phyloP scores from a whole-genome alignment of 2,113 vertebrate species.

The Notechis scutatus region DNA sequence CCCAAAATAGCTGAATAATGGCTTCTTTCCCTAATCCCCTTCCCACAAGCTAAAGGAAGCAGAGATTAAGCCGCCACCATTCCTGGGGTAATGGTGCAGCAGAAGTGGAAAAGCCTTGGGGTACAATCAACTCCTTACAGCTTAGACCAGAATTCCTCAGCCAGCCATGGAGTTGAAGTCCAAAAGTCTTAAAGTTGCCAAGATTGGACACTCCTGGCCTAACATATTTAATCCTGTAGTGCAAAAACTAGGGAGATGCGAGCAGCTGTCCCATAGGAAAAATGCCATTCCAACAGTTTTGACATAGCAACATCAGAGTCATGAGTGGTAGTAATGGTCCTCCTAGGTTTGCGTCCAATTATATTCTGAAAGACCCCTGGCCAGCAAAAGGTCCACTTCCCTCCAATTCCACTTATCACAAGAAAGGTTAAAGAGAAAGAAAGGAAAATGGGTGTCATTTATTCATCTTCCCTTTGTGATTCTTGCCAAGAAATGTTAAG shows the following conservation, averaged over 20 bases:
- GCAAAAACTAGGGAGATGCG: rapidly evolving
- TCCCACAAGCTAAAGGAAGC: not conserved
- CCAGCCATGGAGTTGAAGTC: not conserved
- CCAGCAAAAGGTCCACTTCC: not conserved
- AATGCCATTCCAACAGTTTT: not conserved
- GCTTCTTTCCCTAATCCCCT: not conserved
- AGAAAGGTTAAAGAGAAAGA: not conserved
- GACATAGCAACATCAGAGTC: not conserved
- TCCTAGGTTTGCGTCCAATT: not conserved
- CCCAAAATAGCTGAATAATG: not conserved
- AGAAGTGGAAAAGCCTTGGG: not conserved
- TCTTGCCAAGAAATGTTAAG: not conserved
- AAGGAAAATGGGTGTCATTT: not conserved
- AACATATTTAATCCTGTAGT: not conserved
- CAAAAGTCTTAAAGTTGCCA: not conserved
- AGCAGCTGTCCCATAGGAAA: not conserved
- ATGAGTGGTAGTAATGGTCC: not conserved
- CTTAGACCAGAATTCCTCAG: not conserved
- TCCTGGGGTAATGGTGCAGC: not conserved
- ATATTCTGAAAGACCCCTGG: not conserved
- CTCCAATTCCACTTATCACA: not conserved
- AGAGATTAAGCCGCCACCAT: not conserved
- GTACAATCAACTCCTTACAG: not conserved
- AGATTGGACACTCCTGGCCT: not conserved
- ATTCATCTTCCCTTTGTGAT: not conserved